These are phyloP conservation scores for Physocephala rufipes DNA, from an alignment of 2,888 invertebrate species.

Conservation along the genomic window DNA sequence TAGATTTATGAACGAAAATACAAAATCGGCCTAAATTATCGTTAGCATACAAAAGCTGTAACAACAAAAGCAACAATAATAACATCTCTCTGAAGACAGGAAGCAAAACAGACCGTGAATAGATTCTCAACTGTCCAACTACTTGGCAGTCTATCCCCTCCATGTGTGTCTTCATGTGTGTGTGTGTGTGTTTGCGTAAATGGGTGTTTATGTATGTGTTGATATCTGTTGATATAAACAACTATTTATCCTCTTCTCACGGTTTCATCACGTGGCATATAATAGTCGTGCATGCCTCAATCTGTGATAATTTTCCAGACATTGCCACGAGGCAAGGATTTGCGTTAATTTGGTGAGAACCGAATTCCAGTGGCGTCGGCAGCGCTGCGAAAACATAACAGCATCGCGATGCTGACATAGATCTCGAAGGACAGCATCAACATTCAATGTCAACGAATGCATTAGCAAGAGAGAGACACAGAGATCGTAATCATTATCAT, in stretches of 20 bases:
- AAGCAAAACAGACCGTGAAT: too few relatives aligned
- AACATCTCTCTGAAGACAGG: not conserved
- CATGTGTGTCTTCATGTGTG: too few relatives aligned
- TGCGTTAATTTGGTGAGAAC: constrained; percentile 20
- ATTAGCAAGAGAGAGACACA: too few relatives aligned
- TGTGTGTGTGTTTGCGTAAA: constrained; percentile 4
- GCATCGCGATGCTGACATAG: not conserved
- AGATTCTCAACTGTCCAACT: too few relatives aligned
- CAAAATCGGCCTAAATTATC: too few relatives aligned
- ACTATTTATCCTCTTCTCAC: constrained; percentile 8
- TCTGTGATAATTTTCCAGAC: constrained; percentile 39
- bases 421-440: not conserved
- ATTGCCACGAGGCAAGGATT: constrained; percentile 12
- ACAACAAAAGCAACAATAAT: not conserved
- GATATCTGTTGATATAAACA: too few relatives aligned
- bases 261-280: constrained; percentile 37
- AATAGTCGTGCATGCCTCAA: constrained; percentile 37
- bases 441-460: constrained; percentile 15
- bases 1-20: too few relatives aligned
- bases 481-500: not conserved
- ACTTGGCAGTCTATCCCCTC: too few relatives aligned
- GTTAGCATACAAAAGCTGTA: not conserved
- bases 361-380: constrained; percentile 18
- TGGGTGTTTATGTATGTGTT: constrained; percentile 5
- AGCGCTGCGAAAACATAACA: constrained; percentile 14